These are phyloP conservation scores for Cyprinodon tularosa DNA, from an alignment of 2,113 vertebrate genomes.

Conservation along the genomic window DNA sequence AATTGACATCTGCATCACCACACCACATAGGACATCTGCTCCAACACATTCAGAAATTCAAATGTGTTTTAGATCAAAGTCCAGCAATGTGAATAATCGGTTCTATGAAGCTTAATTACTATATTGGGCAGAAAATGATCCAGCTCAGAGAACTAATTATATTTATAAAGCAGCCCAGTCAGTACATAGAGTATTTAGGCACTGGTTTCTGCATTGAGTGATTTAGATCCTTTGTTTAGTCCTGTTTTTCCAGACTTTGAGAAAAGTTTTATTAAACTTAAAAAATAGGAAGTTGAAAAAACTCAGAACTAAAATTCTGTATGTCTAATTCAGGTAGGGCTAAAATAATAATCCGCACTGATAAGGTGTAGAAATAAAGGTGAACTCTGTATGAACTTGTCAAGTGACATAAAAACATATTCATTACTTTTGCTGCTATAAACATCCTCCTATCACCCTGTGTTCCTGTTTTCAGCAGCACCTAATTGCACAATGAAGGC, in stretches of 20 bases:
- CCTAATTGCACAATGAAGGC: neutral
- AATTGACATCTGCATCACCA: neutral
- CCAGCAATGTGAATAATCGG: conserved; percentile 16
- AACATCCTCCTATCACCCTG: neutral
- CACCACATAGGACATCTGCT: neutral
- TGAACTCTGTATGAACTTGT: neutral
- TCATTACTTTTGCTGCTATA: neutral
- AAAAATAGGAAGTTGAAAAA: neutral
- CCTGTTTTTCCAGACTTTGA: neutral
- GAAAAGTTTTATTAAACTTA: neutral
- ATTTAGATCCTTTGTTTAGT: neutral
- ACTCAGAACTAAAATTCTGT: neutral
- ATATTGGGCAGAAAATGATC: conserved; percentile 5
- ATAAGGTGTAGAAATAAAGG: neutral
- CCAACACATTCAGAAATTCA: neutral
- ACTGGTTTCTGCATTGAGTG: neutral
- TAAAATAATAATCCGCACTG: neutral
- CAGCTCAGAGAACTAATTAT: conserved; percentile 7
- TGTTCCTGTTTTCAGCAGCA: neutral
- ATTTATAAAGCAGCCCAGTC: neutral
- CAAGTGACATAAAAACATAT: neutral
- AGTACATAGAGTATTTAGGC: neutral
- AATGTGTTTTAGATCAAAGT: neutral
- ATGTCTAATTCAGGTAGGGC: neutral
- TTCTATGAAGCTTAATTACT: conserved; percentile 9